These are phyloP conservation scores for Manis crassicaudata DNA, from an alignment of 2,797 vertebrate genomes.

Conservation along the genomic window DNA sequence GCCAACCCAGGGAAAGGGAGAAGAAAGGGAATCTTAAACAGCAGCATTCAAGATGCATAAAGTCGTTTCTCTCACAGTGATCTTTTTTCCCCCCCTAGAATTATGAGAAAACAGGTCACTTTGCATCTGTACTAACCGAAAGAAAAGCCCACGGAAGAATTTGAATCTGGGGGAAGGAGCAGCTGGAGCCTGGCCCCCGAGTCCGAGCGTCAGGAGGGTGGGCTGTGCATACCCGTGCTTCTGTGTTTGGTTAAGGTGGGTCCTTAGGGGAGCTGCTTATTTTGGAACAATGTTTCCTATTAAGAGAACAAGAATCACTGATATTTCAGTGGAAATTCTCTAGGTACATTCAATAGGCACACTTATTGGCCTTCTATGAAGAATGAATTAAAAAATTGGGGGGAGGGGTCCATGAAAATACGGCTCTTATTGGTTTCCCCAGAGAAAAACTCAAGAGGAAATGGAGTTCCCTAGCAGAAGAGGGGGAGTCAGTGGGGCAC, in stretches of 20 bases:
- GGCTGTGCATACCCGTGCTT: not conserved
- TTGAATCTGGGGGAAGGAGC: not conserved
- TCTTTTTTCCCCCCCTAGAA: not conserved
- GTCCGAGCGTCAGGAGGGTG: not conserved
- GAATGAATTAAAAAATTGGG: not conserved
- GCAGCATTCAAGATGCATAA: not conserved
- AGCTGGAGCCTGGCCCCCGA: not conserved
- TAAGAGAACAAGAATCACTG: constrained; percentile 7
- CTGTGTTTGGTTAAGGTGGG: not conserved
- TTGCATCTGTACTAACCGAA: not conserved
- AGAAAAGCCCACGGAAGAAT: not conserved
- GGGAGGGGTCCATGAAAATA: not conserved
- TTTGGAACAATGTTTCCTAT: not conserved
- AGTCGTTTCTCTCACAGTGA: not conserved
- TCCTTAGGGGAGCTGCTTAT: not conserved
- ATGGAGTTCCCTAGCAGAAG: not conserved
- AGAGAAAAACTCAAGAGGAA: not conserved
- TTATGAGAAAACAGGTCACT: not conserved
- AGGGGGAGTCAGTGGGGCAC: not conserved
- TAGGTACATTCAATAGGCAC: not conserved
- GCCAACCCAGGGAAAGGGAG: not conserved
- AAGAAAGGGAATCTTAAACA: not conserved
- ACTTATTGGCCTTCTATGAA: not conserved
- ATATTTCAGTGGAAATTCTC: not conserved
- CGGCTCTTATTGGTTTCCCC: not conserved